phyloP scores from a whole-genome alignment of 2,113 vertebrate genomes.

The Amphilophus citrinellus region DNA sequence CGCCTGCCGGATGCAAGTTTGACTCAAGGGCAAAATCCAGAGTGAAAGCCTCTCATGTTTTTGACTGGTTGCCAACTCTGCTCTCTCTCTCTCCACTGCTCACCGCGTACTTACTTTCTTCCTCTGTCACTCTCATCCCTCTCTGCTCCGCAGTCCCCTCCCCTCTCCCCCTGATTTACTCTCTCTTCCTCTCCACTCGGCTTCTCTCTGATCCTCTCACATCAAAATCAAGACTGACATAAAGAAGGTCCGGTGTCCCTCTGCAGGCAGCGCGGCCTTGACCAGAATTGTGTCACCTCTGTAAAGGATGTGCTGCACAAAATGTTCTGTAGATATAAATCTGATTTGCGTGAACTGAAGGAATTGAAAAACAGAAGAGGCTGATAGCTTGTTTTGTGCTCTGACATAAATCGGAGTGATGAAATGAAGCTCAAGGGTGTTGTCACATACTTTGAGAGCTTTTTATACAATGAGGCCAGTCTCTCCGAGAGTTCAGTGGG shows the following conservation, averaged over 20 bases:
- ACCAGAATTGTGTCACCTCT: conserved; percentile 55
- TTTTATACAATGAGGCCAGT: conserved; percentile 6
- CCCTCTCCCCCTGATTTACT: conserved; percentile 49
- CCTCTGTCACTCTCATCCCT: conserved; percentile 38
- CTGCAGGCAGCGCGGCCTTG: conserved; percentile 25
- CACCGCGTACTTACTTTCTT: not conserved
- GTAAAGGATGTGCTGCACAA: conserved; percentile 1
- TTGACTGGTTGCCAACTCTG: conserved; percentile 69
- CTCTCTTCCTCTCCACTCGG: conserved; percentile 33
- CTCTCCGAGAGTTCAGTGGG: not conserved
- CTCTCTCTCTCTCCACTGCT: conserved; percentile 11
- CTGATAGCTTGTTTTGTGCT: not conserved
- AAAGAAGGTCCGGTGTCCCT: conserved; percentile 49
- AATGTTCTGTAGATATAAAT: conserved; percentile 12
- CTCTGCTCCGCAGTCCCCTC: conserved; percentile 24
- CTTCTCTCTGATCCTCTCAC: conserved; percentile 55
- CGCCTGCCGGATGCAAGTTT: conserved; percentile 77
- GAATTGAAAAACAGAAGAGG: not conserved
- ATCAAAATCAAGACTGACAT: conserved; percentile 51
- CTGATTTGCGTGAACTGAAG: conserved; percentile 2
- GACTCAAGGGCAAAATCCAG: conserved; percentile 80
- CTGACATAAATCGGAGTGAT: not conserved
- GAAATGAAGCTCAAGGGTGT: conserved; percentile 12
- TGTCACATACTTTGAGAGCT: conserved; percentile 1
- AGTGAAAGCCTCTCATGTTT: conserved; percentile 80